Evolutionary conservation across 1,140 invertebrate species (phyloP), one percentile per base, ranked within the genome.

Genomic region (Cyrtorhinus lividipennis): DNA sequence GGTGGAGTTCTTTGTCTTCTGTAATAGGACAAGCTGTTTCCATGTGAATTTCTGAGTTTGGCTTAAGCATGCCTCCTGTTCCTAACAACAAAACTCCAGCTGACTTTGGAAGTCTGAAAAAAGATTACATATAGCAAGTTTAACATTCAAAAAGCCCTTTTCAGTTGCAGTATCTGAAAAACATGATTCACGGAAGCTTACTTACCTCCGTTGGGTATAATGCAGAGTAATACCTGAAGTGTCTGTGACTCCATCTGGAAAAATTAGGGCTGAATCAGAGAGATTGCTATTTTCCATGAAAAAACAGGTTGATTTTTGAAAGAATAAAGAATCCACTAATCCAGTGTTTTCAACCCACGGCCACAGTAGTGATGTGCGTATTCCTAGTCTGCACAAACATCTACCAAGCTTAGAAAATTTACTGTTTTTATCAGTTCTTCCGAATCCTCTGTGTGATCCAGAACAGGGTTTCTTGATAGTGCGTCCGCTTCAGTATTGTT

Each of bases 31-130:
- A 97, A 0, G 89, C 83, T 0, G 89, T 81, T 76, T 97, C 93
- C 86, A 97, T 89, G 68, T 90, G 82, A 67, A 91, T 90, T 1
- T 79, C 75, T 26, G 77, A 76, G 65, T 81, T 79, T 0, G 89
- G 77, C 10, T 81, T 79, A 67, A 96, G 89, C 2, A 69, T 66
- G 8, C 93, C 93, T 60, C 81, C 81, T 1, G 92, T 94, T 10
- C 88, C 90, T 56, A 96, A 71, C 1, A 96, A 73, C 30, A 93
- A 76, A 1, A 97, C 90, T 5, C 92, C 93, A 46, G 93, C 94
- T 68, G 86, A 74, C 72, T 91, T 92, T 1, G 78, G 78, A 68
- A 88, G 73, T 1, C 83, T 85, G 69, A 45, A 74, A 75, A 25
- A 67, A 65, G 65, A 67, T 38, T n/a, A n/a, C n/a, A n/a, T n/a